Evolutionary conservation across 2,888 invertebrate genomes (phyloP).

Genomic region (Apocheima hispidaria): DNA sequence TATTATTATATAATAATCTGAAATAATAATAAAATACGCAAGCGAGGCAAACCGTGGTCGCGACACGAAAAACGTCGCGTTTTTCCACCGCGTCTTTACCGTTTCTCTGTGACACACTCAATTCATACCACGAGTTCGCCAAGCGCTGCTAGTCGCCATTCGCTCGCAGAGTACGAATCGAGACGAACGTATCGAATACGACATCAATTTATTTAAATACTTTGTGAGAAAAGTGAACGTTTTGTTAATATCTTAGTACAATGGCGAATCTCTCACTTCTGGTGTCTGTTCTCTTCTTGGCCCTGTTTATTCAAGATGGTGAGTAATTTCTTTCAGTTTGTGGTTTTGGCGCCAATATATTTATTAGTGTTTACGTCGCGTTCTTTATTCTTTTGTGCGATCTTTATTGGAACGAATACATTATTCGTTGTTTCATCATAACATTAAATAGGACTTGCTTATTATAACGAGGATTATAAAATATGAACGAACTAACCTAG

Average conservation of each 20-base stretch:
- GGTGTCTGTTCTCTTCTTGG: conserved; percentile 74
- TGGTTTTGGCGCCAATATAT: conserved; percentile 21
- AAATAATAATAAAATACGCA: too few relatives aligned
- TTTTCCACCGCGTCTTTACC: conserved; percentile 21
- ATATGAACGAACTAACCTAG: not conserved
- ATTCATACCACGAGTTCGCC: conserved; percentile 17
- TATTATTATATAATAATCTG: too few relatives aligned
- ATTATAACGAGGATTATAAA: not conserved
- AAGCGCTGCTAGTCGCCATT: conserved; percentile 57
- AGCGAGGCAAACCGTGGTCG: too few relatives aligned
- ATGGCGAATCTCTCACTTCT: conserved; percentile 74
- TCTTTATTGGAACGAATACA: not conserved
- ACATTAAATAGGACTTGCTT: not conserved
- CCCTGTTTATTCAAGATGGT: conserved; percentile 74
- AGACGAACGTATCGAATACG: conserved; percentile 52
- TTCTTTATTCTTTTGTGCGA: not conserved
- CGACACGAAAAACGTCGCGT: conserved; percentile 44
- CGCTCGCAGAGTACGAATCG: conserved; percentile 59
- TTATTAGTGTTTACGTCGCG: conserved; percentile 8
- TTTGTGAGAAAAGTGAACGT: conserved; percentile 52
- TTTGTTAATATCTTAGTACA: conserved; percentile 51
- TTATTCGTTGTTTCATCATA: not conserved
- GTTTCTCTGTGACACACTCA: conserved; percentile 34
- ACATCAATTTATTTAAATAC: conserved; percentile 46
- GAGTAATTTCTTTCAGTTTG: conserved; percentile 47